Evolutionary conservation across 2,113 vertebrate genomes (phyloP).

Genomic region (Dicrurus megarhynchus): DNA sequence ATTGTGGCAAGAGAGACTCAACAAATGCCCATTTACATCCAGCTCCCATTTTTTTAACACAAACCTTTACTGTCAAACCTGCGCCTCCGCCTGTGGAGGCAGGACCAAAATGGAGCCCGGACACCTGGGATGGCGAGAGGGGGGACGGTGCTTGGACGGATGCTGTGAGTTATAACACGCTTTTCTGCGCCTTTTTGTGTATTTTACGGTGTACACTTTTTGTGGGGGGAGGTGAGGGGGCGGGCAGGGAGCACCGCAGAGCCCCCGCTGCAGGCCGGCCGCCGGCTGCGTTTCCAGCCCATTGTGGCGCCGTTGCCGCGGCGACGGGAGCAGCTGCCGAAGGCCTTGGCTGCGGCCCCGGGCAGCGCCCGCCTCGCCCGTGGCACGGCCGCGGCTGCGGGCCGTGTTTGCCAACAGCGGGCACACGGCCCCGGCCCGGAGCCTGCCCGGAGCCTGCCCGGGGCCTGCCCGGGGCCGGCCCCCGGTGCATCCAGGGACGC

Average conservation of each 20-base stretch:
- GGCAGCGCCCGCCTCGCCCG: background rate
- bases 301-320: constrained; percentile 88
- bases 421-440: constrained; percentile 78
- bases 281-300: constrained; percentile 74
- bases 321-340: constrained; percentile 90
- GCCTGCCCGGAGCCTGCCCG: background rate
- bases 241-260: background rate
- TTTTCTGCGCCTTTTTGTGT: too few relatives aligned
- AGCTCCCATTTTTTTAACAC: fast-evolving
- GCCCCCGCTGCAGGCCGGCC: constrained; percentile 21
- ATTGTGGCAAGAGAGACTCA: background rate
- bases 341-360: background rate
- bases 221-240: background rate
- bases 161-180: fast-evolving
- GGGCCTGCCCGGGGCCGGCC: background rate
- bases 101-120: background rate
- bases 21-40: background rate
- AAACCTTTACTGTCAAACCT: background rate
- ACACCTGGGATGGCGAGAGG: too few relatives aligned
- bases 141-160: fast-evolving
- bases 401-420: constrained; percentile 86
- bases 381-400: background rate
- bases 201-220: background rate
- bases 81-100: background rate
- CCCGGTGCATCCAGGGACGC: background rate